Conservation (phyloP, 2,797 vertebrate genomes). For the Nasua narica region DNA sequence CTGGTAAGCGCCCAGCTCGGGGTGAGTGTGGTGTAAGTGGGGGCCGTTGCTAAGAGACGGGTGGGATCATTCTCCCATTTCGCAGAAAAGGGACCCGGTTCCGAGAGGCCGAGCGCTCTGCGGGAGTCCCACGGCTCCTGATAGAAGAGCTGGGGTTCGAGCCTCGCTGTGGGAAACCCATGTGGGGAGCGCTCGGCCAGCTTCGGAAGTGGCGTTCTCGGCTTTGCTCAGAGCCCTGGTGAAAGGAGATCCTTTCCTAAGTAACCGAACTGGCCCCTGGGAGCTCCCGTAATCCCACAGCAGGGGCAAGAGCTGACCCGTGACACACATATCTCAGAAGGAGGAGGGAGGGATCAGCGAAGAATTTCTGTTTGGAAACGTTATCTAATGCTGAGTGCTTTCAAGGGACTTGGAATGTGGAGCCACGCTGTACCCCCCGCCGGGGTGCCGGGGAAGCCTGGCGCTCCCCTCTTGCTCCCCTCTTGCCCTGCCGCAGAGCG, state of each 20-base stretch:
- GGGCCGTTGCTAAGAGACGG: neutral
- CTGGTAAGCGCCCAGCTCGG: neutral
- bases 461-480: neutral
- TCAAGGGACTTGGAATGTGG: constrained; percentile 62
- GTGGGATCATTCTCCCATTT: neutral
- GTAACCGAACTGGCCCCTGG: neutral
- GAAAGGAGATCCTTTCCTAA: constrained; percentile 49
- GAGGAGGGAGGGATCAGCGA: constrained; percentile 39
- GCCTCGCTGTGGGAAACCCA: neutral
- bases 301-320: constrained; percentile 48
- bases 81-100: neutral
- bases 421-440: neutral
- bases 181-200: neutral
- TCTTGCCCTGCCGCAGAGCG: neutral
- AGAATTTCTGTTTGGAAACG: constrained; percentile 79
- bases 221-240: neutral
- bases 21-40: rapidly evolving
- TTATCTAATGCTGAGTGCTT: constrained; percentile 59
- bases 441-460: neutral
- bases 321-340: constrained; percentile 58
- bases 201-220: constrained; percentile 31
- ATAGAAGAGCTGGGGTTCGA: neutral
- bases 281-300: constrained; percentile 49
- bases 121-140: neutral
- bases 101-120: neutral